Conservation (phyloP, 1,140 invertebrate genomes). For the fruit fly (Drosophila melanogaster) region DNA sequence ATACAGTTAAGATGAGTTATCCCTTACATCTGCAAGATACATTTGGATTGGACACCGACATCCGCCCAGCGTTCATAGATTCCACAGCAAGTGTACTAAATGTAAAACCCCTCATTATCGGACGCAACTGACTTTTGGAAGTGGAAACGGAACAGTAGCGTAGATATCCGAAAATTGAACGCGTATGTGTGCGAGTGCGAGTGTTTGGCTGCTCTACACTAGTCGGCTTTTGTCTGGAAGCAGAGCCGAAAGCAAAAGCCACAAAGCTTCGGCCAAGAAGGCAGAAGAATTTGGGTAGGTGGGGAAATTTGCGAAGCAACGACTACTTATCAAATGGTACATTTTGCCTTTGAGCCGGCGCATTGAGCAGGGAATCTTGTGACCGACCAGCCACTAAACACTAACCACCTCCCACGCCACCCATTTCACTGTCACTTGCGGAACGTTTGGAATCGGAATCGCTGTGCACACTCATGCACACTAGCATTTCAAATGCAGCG, state of each 20-base stretch:
- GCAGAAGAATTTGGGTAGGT: not conserved
- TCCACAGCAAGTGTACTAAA: not conserved
- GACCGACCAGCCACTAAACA: slow-evolving; percentile 6
- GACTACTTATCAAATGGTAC: slow-evolving; percentile 16
- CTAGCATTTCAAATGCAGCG: slow-evolving; percentile 68
- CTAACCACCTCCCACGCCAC: not conserved
- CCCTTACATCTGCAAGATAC: too few species aligned
- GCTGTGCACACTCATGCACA: slow-evolving; percentile 51
- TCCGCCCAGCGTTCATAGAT: too few species aligned
- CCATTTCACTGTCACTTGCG: not conserved
- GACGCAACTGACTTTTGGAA: slow-evolving; percentile 24
- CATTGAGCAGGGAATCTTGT: slow-evolving; percentile 20
- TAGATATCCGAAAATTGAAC: slow-evolving; percentile 39
- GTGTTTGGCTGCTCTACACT: slow-evolving; percentile 1
- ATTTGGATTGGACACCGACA: too few species aligned
- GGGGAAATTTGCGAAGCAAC: not conserved
- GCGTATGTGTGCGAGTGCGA: not conserved
- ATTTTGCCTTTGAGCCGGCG: slow-evolving; percentile 12
- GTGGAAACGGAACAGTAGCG: slow-evolving; percentile 37
- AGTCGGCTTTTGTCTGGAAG: not conserved
- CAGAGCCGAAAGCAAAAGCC: slow-evolving; percentile 6
- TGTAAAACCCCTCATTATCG: not conserved
- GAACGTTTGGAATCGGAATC: slow-evolving; percentile 20
- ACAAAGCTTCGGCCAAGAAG: slow-evolving; percentile 5
- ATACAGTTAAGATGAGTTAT: too few species aligned